Conservation (phyloP, 1,140 invertebrate species). For the Microplitis mediator region DNA sequence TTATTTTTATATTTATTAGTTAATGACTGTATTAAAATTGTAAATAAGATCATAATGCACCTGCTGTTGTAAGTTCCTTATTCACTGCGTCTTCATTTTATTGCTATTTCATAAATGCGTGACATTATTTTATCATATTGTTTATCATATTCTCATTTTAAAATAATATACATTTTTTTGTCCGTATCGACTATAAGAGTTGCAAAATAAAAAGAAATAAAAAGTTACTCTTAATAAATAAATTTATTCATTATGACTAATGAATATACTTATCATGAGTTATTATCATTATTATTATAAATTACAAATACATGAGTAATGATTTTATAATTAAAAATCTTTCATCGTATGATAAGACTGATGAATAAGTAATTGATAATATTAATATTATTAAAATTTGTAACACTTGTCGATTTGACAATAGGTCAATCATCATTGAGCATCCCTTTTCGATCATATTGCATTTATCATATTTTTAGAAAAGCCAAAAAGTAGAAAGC, state of each 20-base stretch:
- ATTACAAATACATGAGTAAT: too few relatives aligned
- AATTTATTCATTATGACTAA: too few relatives aligned
- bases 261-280: too few relatives aligned
- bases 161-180: not conserved
- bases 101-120: constrained; percentile 3
- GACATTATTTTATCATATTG: not conserved
- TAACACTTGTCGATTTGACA: not conserved
- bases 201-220: not conserved
- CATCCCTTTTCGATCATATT: constrained; percentile 52
- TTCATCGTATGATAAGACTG: too few relatives aligned
- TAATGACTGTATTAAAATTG: not conserved
- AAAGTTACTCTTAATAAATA: too few relatives aligned
- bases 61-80: not conserved
- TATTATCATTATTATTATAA: too few relatives aligned
- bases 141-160: not conserved
- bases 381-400: not conserved
- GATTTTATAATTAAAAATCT: too few relatives aligned
- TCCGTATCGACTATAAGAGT: constrained; percentile 20
- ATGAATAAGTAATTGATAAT: too few relatives aligned
- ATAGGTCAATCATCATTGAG: not conserved
- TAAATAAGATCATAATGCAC: not conserved
- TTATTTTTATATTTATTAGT: too few relatives aligned
- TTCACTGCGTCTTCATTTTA: constrained; percentile 3
- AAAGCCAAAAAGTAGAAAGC: constrained; percentile 65
- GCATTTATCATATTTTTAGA: constrained; percentile 63